Evolutionary conservation across 2,888 invertebrate species (phyloP).

Genomic region (Rhyacophila evoluta): DNA sequence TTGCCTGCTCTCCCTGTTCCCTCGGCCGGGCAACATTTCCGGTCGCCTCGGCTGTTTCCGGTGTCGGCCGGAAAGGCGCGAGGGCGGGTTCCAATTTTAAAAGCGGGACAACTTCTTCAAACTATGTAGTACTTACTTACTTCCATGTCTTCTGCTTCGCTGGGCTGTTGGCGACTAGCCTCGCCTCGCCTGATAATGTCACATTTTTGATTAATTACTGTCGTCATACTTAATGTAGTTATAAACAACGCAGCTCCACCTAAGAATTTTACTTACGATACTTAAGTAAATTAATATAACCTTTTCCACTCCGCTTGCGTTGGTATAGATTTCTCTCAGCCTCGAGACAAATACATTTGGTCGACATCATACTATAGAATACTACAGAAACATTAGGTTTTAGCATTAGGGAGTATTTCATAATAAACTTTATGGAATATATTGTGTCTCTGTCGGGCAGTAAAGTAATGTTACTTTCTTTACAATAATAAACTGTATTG

Average conservation of each 20-base stretch:
- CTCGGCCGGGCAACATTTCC: constrained; percentile 24
- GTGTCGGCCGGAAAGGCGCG: constrained; percentile 24
- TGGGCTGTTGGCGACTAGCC: background rate
- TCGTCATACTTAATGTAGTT: background rate
- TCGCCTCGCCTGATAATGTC: constrained; percentile 10
- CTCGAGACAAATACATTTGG: too few species aligned
- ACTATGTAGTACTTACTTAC: background rate
- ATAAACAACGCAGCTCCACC: background rate
- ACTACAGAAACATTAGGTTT: too few species aligned
- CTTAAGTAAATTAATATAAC: background rate
- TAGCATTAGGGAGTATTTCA: too few species aligned
- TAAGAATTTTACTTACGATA: background rate
- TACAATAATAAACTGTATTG: too few species aligned
- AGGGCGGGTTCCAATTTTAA: constrained; percentile 24
- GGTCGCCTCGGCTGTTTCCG: constrained; percentile 19
- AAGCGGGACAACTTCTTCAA: constrained; percentile 24
- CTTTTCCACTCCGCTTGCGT: background rate
- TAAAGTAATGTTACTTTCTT: too few species aligned
- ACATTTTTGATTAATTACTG: constrained; percentile 8
- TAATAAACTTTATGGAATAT: too few species aligned
- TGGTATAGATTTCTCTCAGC: too few species aligned
- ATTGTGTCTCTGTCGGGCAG: too few species aligned
- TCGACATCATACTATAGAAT: too few species aligned
- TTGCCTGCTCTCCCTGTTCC: background rate
- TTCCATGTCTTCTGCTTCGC: background rate